A percentile compares a stretch with the other conserved stretches of the same genome.
These are phyloP conservation scores for Gastrophysa polygoni DNA, from an alignment of 2,888 invertebrate species.

Conservation along the genomic window DNA sequence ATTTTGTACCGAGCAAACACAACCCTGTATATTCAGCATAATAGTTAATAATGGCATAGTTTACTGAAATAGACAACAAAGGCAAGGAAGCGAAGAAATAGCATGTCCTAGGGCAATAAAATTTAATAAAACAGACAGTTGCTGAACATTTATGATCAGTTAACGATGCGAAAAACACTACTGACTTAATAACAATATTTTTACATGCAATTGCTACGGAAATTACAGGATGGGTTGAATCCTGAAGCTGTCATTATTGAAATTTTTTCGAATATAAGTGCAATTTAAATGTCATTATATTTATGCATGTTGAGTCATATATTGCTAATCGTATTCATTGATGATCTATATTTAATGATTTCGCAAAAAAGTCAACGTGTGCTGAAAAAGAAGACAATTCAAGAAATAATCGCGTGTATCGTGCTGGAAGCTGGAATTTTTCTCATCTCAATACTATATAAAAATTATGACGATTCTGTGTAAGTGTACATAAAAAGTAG, in stretches of 20 bases:
- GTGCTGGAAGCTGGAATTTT: too few species aligned
- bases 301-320: slow-evolving; percentile 36
- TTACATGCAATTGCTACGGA: slow-evolving; percentile 43
- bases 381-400: slow-evolving; percentile 6
- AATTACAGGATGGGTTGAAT: slow-evolving; percentile 44
- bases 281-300: slow-evolving; percentile 45
- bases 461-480: too few species aligned
- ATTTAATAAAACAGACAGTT: slow-evolving; percentile 42
- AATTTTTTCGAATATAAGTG: slow-evolving; percentile 39
- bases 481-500: too few species aligned
- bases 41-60: slow-evolving; percentile 4
- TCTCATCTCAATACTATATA: too few species aligned
- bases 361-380: slow-evolving; percentile 24
- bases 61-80: slow-evolving; percentile 8
- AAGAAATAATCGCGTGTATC: too few species aligned
- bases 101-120: slow-evolving; percentile 40
- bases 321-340: slow-evolving; percentile 17
- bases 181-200: slow-evolving; percentile 44
- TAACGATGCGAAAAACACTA: slow-evolving; percentile 48
- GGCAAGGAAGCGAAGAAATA: slow-evolving; percentile 22
- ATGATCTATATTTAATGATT: slow-evolving; percentile 35
- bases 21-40: too few species aligned
- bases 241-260: slow-evolving; percentile 37
- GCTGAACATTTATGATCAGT: slow-evolving; percentile 44
- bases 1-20: too few species aligned